Percentiles rank a stretch among this genome's conserved stretches.
These are phyloP conservation scores for Anoplophora glabripennis DNA, from an alignment of 1,140 invertebrate species.

Conservation along the genomic window DNA sequence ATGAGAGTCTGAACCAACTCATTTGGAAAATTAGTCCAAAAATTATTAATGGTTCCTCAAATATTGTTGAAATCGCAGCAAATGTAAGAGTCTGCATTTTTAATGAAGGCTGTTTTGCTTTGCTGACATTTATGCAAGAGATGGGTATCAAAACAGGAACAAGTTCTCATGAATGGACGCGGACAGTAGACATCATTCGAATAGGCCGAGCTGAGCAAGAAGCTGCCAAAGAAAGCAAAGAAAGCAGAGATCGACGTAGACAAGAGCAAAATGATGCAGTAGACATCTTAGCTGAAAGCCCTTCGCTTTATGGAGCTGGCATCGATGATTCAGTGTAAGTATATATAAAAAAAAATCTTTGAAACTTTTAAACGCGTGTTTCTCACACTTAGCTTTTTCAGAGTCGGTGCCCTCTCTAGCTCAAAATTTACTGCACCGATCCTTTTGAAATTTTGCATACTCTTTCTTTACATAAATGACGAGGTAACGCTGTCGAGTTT, in stretches of 20 bases:
- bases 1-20: no score
- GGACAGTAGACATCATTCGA: not conserved
- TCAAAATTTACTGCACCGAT: no score
- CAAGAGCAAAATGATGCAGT: constrained; percentile 16
- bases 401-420: no score
- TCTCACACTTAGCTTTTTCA: no score
- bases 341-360: no score
- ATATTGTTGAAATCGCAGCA: constrained; percentile 24
- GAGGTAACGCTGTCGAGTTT: no score
- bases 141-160: constrained; percentile 18
- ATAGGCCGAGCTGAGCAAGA: constrained; percentile 1
- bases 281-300: no score
- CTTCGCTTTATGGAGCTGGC: no score
- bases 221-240: not conserved
- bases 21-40: constrained; percentile 32
- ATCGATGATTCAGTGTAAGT: no score
- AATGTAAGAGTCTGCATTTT: constrained; percentile 16
- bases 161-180: constrained; percentile 18
- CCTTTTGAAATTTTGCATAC: no score
- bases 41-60: constrained; percentile 21
- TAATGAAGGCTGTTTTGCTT: constrained; percentile 31
- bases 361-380: no score
- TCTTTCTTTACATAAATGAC: no score
- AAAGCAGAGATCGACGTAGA: constrained; percentile 8
- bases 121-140: constrained; percentile 27